Base-by-base conservation (phyloP, 2,113 vertebrate species). In the Grammomys dolichurus region DNA sequence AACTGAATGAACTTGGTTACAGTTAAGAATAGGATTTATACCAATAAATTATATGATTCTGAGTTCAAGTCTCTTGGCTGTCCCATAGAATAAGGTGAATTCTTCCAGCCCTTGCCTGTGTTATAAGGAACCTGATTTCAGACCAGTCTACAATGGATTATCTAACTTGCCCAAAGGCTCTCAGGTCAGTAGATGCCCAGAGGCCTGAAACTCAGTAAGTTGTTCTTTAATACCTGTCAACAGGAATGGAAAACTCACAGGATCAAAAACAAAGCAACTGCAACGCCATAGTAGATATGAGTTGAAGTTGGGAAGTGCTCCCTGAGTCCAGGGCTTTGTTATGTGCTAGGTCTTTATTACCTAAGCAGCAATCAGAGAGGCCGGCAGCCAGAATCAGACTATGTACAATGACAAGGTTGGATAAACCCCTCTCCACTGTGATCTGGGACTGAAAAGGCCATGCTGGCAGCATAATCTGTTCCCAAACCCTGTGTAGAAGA, bases 61-160 rank as follows among this genome's bases (percentile, higher is more conserved):
- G 60, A 87, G 60, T 76, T 58, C 73, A 87, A 67, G 14, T 33
- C 36, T 93, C 60, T 28, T 28, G 14, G 12, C 73, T 85, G 46
- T 70, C 17, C 58, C 36, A 40, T n/a, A 22, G 87, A 20, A 51
- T 16, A 76, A 16, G 36, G 6, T 63, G 73, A 95, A 75, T 87
- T 90, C 63, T 76, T 95, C 89, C 51, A 87, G 81, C 77, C 75
- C 2, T 7, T 33, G 4, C 51, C 20, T 90, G 54, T 78, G 33
- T 48, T 58, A 84, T 31, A 69, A 24, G 13, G 20, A 92, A n/a
- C n/a, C 72, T 84, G 60, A 31, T 73, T 96, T 93, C 67, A 82
- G 80, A 75, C 11, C 78, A 67, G 48, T 48, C 36, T 82, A 60
- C 28, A 69, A 87, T 36, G 40, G 36, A 22, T 77, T 94, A 10